Evolutionary conservation across 2,797 vertebrate species (phyloP).

Genomic region (Malacoctenus gilli): DNA sequence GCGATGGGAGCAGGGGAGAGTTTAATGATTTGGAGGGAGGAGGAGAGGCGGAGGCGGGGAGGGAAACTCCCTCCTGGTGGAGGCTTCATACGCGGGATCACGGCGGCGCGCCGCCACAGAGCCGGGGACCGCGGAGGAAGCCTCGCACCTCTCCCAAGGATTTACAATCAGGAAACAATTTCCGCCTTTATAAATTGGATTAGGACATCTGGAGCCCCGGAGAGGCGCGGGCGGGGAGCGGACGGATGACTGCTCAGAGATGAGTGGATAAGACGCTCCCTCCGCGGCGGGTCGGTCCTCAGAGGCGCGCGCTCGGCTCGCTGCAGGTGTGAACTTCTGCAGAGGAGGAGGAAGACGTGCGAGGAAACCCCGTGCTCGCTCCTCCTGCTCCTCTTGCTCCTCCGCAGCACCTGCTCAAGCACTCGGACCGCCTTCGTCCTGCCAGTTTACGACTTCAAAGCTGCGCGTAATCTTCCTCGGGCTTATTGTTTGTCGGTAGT

Average conservation of each 20-base stretch:
- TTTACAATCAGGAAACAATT: conserved; percentile 39
- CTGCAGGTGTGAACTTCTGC: conserved; percentile 52
- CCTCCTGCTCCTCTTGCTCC: conserved; percentile 39
- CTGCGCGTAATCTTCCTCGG: conserved; percentile 29
- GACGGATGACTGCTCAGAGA: conserved; percentile 34
- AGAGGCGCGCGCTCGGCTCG: conserved; percentile 11
- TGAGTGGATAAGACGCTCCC: conserved; percentile 44
- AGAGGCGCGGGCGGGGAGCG: conserved; percentile 51
- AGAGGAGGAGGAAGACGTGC: conserved; percentile 5
- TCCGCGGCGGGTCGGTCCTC: conserved; percentile 18
- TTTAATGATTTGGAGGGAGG: conserved; percentile 51
- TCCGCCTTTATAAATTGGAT: conserved; percentile 39
- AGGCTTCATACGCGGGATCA: conserved; percentile 21
- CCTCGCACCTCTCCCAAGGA: conserved; percentile 30
- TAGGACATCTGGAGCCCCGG: conserved; percentile 58
- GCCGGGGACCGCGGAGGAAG: conserved; percentile 4
- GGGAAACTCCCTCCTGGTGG: conserved; percentile 72
- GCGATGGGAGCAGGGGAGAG: conserved; percentile 46
- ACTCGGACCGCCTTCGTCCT: conserved; percentile 46
- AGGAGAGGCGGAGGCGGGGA: conserved; percentile 59
- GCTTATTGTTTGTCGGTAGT: conserved; percentile 63
- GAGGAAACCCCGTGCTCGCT: conserved; percentile 17
- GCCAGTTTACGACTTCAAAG: conserved; percentile 61
- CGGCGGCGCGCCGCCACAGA: conserved; percentile 9
- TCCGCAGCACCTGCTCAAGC: conserved; percentile 68